Evolutionary conservation across 2,113 vertebrate genomes (phyloP).

Genomic region (Melanerpes aurifrons): DNA sequence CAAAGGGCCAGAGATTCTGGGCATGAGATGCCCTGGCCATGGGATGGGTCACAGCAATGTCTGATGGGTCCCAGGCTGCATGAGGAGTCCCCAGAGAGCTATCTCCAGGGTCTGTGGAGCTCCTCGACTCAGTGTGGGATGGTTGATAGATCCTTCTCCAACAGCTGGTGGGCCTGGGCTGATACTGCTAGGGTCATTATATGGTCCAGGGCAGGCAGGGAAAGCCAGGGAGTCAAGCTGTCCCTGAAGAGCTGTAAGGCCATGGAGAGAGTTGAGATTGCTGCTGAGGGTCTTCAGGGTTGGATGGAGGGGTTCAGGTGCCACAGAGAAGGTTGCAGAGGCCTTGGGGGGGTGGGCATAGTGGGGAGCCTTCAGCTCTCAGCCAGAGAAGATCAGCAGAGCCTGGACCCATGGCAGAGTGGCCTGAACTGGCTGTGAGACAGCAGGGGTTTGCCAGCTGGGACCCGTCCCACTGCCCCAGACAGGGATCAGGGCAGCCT

Average conservation of each 20-base stretch:
- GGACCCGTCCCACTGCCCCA: accelerated
- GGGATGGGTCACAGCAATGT: background rate
- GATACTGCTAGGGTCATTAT: background rate
- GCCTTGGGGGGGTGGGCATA: accelerated
- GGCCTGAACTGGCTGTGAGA: background rate
- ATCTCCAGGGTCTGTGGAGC: background rate
- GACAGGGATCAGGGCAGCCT: background rate
- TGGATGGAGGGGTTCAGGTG: background rate
- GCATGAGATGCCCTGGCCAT: background rate
- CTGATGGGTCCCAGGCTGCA: background rate
- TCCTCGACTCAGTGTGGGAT: background rate
- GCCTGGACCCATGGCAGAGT: accelerated
- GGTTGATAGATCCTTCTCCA: background rate
- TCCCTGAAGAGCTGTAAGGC: background rate
- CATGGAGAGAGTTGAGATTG: background rate
- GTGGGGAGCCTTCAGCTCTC: accelerated
- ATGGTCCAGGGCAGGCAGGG: accelerated
- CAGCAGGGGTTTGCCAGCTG: accelerated
- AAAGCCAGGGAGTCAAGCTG: accelerated
- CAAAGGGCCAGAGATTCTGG: background rate
- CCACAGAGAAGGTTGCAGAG: background rate
- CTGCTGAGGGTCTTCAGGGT: accelerated
- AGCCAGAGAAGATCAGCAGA: accelerated
- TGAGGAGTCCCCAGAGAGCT: background rate
- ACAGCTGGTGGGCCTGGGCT: accelerated